phyloP scores from a whole-genome alignment of 2,888 invertebrate species.

The Lasioglossum villosulum region DNA sequence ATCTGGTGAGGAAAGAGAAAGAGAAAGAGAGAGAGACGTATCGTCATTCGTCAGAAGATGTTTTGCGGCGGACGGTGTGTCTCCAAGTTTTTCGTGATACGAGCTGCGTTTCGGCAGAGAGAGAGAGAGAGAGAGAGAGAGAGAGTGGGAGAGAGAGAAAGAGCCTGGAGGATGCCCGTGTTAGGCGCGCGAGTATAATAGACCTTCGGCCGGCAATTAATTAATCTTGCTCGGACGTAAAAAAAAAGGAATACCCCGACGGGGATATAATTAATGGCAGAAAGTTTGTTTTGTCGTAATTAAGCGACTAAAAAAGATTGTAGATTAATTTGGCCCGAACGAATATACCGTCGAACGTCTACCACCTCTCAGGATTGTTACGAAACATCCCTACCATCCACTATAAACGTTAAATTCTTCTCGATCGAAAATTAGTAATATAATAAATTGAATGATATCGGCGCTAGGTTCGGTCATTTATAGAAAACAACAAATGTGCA shows the following conservation, averaged over 20 bases:
- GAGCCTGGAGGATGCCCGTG: conserved; percentile 29
- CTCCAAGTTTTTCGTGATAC: conserved; percentile 55
- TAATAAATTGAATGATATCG: too few relatives aligned
- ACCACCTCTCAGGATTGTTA: background rate
- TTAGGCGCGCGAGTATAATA: conserved; percentile 61
- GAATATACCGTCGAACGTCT: conserved; percentile 19
- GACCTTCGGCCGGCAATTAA: conserved; percentile 57
- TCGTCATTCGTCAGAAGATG: conserved; percentile 69
- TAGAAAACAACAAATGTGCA: too few relatives aligned
- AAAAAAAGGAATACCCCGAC: background rate
- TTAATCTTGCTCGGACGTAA: conserved; percentile 44
- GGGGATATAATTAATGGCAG: conserved; percentile 53
- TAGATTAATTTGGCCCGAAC: conserved; percentile 41
- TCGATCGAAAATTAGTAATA: too few relatives aligned
- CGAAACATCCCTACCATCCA: background rate
- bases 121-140: background rate
- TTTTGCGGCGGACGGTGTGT: conserved; percentile 58
- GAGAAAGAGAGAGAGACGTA: conserved; percentile 55
- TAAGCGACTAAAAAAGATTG: conserved; percentile 38
- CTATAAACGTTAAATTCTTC: too few relatives aligned
- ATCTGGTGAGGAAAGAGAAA: conserved; percentile 39
- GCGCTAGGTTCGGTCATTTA: too few relatives aligned
- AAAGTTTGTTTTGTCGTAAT: conserved; percentile 57
- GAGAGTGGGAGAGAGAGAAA: too few relatives aligned
- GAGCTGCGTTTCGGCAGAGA: conserved; percentile 45